A percentile compares a stretch with the other conserved stretches of the same genome.
Conservation (phyloP, 2,888 invertebrate species). For the Eristalis pertinax region DNA sequence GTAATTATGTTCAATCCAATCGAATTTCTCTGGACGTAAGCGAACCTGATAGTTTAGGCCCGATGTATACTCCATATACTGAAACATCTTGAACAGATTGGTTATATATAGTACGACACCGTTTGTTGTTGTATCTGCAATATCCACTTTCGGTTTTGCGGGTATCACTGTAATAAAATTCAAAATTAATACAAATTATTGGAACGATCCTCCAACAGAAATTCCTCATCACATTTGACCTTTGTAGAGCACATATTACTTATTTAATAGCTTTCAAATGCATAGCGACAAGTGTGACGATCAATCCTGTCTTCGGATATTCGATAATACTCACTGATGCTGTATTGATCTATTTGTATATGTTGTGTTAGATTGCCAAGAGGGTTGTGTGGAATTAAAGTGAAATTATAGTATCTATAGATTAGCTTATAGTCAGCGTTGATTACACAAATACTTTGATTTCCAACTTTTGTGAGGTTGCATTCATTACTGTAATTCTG, state of each 20-base stretch:
- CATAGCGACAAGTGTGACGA: neutral
- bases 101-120: conserved; percentile 73
- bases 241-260: neutral
- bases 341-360: conserved; percentile 84
- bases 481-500: conserved; percentile 75
- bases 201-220: neutral
- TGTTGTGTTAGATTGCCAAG: conserved; percentile 83
- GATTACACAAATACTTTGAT: conserved; percentile 76
- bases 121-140: conserved; percentile 75
- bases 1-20: conserved; percentile 58
- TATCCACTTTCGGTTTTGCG: conserved; percentile 75
- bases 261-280: neutral
- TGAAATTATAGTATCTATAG: conserved; percentile 83
- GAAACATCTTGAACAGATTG: neutral
- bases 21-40: conserved; percentile 74
- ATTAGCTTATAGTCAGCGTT: conserved; percentile 71
- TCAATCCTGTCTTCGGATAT: neutral
- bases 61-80: neutral
- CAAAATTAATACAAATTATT: no score
- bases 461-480: conserved; percentile 57
- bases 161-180: conserved; percentile 75
- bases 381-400: conserved; percentile 84
- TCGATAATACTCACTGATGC: conserved; percentile 70
- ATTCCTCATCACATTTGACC: conserved; percentile 72
- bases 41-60: conserved; percentile 67